Evolutionary conservation across 2,113 vertebrate species (phyloP).

Genomic region (Chloebia gouldiae): DNA sequence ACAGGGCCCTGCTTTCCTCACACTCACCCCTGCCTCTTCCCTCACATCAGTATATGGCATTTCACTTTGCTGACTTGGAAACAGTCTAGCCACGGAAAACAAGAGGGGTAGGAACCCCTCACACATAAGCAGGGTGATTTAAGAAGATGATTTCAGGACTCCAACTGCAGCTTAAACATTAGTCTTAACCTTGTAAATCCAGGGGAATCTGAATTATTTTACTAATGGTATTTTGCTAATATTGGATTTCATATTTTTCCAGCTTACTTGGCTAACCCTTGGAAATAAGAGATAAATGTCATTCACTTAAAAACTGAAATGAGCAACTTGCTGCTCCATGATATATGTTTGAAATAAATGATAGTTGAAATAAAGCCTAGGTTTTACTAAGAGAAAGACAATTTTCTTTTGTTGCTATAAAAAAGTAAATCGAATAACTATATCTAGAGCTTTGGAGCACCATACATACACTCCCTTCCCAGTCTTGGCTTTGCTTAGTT

Average conservation of each 20-base stretch:
- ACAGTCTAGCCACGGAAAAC: background rate
- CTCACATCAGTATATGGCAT: accelerated
- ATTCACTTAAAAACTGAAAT: background rate
- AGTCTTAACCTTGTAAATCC: background rate
- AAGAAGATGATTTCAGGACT: background rate
- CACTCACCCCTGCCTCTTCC: background rate
- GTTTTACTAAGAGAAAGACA: background rate
- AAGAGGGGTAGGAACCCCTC: background rate
- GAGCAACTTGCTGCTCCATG: background rate
- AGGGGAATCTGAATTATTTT: background rate
- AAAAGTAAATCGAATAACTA: background rate
- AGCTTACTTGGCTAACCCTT: background rate
- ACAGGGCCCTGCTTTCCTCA: background rate
- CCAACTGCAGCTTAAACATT: background rate
- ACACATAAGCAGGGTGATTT: background rate
- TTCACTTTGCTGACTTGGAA: background rate
- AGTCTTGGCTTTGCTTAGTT: background rate
- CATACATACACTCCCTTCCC: background rate
- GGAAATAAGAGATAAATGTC: background rate
- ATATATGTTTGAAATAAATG: background rate
- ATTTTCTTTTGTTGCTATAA: background rate
- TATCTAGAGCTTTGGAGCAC: background rate
- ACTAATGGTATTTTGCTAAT: background rate
- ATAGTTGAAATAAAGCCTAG: background rate
- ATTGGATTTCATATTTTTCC: background rate